These are phyloP conservation scores for Dromas ardeola DNA, from an alignment of 2,113 vertebrate species.

Conservation along the genomic window DNA sequence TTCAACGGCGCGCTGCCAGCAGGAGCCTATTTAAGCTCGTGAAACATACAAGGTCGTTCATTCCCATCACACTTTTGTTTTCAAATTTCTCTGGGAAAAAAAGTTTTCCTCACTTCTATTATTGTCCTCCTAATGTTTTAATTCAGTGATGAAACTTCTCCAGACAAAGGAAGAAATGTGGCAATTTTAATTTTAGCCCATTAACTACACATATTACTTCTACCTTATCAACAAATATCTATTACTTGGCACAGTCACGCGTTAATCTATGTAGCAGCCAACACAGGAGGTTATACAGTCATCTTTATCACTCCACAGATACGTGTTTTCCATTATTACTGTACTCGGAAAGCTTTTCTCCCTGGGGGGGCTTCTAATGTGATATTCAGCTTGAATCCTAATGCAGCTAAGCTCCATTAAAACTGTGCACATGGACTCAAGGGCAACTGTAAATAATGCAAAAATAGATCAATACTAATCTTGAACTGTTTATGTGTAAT, in stretches of 20 bases:
- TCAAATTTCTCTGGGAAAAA: neutral
- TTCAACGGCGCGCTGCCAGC: neutral
- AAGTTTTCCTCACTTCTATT: neutral
- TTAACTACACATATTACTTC: neutral
- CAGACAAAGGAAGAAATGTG: neutral
- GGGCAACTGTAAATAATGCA: conserved; percentile 67
- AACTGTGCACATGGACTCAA: conserved; percentile 29
- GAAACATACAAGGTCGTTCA: conserved; percentile 3
- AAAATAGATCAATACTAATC: conserved; percentile 67
- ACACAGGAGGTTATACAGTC: neutral
- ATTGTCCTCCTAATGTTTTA: neutral
- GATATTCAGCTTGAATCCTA: conserved; percentile 52
- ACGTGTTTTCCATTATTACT: neutral
- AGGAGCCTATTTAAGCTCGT: neutral
- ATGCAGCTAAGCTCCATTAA: conserved; percentile 31
- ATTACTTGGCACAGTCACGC: conserved; percentile 30
- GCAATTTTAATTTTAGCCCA: neutral
- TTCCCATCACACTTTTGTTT: neutral
- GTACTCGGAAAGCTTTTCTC: neutral
- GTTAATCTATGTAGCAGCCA: neutral
- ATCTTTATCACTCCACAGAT: neutral
- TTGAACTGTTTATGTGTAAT: conserved; percentile 43
- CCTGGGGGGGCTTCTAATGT: conserved; percentile 23
- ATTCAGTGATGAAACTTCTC: conserved; percentile 27
- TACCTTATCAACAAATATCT: conserved; percentile 1